These are phyloP conservation scores for Enteromius mattozi DNA, from an alignment of 2,797 vertebrate species.

Conservation along the genomic window DNA sequence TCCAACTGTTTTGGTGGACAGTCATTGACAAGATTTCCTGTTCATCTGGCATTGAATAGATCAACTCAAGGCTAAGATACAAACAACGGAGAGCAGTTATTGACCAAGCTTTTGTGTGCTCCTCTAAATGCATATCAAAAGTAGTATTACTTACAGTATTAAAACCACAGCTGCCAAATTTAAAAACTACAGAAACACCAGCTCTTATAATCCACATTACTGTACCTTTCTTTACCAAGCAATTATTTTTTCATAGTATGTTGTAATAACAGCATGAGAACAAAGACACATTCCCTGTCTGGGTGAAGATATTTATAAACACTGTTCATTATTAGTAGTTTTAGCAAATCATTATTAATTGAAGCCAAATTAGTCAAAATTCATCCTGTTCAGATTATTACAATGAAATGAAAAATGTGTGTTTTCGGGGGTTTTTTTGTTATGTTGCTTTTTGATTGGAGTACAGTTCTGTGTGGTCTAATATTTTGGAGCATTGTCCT, in stretches of 20 bases:
- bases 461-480: not conserved
- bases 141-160: conserved; percentile 17
- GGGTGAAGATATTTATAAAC: not conserved
- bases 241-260: not conserved
- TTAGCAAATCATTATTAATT: not conserved
- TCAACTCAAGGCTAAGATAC: not conserved
- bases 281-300: not conserved
- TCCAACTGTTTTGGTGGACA: conserved; percentile 71
- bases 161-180: not conserved
- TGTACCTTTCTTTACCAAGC: not conserved
- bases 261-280: not conserved
- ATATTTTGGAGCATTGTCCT: not conserved
- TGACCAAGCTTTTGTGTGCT: not conserved
- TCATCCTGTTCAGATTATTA: not conserved
- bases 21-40: conserved; percentile 68
- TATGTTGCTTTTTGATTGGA: not conserved
- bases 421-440: not conserved
- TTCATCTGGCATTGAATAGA: not conserved
- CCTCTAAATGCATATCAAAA: conserved; percentile 8
- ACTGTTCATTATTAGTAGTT: not conserved
- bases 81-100: not conserved
- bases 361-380: not conserved
- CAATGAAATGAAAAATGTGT: not conserved
- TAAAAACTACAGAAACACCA: not conserved
- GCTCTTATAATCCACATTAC: not conserved